Evolutionary conservation across 2,888 invertebrate genomes (phyloP).

Genomic region (Seladonia tumulorum): DNA sequence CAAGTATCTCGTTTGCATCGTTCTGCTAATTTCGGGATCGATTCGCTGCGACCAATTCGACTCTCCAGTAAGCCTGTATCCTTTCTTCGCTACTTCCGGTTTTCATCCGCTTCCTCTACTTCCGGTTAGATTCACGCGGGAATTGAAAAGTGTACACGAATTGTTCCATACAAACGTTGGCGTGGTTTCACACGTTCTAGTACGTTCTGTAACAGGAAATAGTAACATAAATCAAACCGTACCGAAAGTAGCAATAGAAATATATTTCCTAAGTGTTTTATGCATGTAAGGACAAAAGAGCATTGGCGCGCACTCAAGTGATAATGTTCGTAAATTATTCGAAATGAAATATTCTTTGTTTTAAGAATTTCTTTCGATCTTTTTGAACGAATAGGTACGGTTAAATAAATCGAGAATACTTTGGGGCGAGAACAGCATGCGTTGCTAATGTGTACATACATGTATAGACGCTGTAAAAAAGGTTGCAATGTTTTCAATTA

Average conservation of each 20-base stretch:
- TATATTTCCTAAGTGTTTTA: too few species aligned
- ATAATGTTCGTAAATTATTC: too few species aligned
- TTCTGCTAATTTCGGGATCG: conserved; percentile 26
- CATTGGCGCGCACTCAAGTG: too few species aligned
- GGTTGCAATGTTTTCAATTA: not conserved
- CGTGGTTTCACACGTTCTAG: not conserved
- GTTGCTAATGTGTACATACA: not conserved
- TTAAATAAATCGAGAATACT: too few species aligned
- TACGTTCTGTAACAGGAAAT: not conserved
- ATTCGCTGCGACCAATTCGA: conserved; percentile 29
- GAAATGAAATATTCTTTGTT: too few species aligned
- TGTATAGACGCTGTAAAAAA: not conserved
- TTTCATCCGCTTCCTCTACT: not conserved
- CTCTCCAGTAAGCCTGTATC: conserved; percentile 50
- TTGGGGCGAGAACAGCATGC: too few species aligned
- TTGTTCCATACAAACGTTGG: not conserved
- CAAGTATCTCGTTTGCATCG: conserved; percentile 75
- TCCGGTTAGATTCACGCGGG: conserved; percentile 32
- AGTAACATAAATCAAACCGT: not conserved
- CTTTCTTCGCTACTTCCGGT: not conserved
- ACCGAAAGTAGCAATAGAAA: too few species aligned
- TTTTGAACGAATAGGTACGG: too few species aligned
- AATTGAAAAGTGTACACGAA: not conserved
- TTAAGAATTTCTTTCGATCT: too few species aligned
- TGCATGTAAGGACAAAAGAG: too few species aligned